Evolutionary conservation across 2,113 vertebrate species (phyloP), one percentile per base, ranked within the genome.

Genomic region (Nicator chloris): DNA sequence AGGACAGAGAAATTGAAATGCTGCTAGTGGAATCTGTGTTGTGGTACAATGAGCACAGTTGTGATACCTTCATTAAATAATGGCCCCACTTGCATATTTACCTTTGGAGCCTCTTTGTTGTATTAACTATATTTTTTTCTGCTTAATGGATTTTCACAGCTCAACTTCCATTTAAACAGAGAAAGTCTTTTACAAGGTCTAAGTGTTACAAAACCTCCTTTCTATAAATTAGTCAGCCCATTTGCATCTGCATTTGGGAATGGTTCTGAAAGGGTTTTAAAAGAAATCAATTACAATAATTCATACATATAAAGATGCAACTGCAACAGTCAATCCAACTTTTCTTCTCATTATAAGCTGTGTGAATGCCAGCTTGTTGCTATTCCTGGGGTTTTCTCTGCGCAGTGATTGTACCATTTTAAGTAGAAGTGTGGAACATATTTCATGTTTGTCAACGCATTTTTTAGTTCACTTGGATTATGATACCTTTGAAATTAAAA

Each of bases 391-490:
- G 37, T 79, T 88, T 86, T 95, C 79, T 92, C 82, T 88, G 65
- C 76, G 64, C 76, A 79, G 82, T 63, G 88, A 83, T 95, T 2
- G 0, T 63, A 78, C 69, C n/a, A 82, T 86, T 96, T 96, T 83
- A 78, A 86, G 82, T 47, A 80, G 49, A 94, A 86, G 49, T 11
- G 57, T 75, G 72, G 88, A 80, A 88, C 86, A 81, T 88, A 96
- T 92, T 96, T 94, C 82, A 40, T 90, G 72, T 91, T 96, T 95
- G 85, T 86, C 86, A 90, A 64, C 35, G 75, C 76, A 92, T 88
- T 96, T 95, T 92, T 91, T 86, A 88, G 71, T 90, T 94, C 76
- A 51, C 18, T 95, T 86, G 71, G 66, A 93, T 88, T 95, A 88
- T 18, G 68, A 80, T 92, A 90, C 56, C 51, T 95, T 86, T 78